Conservation (phyloP, 2,797 vertebrate species). For the Ibycter americanus region DNA sequence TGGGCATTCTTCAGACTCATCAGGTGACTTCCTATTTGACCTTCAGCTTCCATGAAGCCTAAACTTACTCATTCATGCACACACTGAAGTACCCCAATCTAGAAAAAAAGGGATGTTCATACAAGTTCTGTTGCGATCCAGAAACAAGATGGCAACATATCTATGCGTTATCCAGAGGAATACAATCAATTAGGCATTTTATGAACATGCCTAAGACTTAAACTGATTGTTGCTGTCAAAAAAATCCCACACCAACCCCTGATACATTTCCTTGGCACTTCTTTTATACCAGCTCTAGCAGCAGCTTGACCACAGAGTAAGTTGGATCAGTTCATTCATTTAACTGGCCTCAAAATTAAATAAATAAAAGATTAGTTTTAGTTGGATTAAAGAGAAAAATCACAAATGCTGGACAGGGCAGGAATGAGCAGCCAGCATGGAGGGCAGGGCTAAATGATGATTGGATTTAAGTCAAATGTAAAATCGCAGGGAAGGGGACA, state of each 20-base stretch:
- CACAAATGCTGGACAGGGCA: background rate
- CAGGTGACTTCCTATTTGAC: background rate
- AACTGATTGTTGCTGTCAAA: background rate
- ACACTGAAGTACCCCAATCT: background rate
- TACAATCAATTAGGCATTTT: background rate
- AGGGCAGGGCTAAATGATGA: background rate
- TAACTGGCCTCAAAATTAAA: constrained; percentile 9
- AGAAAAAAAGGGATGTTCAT: background rate
- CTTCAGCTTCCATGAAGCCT: background rate
- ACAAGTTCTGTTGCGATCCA: background rate
- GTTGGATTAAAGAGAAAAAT: constrained; percentile 28
- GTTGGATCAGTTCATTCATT: background rate
- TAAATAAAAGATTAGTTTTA: constrained; percentile 27
- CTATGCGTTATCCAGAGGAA: background rate
- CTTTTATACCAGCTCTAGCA: background rate
- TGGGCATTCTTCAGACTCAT: background rate
- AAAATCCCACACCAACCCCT: background rate
- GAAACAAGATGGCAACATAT: background rate
- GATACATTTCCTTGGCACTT: background rate
- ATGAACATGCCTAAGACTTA: background rate
- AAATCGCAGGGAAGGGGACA: background rate
- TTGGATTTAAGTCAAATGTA: background rate
- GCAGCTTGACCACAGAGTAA: background rate
- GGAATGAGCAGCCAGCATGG: background rate
- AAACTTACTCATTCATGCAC: background rate